Conservation (phyloP, 1,140 invertebrate species). For the Cephus cinctus region DNA sequence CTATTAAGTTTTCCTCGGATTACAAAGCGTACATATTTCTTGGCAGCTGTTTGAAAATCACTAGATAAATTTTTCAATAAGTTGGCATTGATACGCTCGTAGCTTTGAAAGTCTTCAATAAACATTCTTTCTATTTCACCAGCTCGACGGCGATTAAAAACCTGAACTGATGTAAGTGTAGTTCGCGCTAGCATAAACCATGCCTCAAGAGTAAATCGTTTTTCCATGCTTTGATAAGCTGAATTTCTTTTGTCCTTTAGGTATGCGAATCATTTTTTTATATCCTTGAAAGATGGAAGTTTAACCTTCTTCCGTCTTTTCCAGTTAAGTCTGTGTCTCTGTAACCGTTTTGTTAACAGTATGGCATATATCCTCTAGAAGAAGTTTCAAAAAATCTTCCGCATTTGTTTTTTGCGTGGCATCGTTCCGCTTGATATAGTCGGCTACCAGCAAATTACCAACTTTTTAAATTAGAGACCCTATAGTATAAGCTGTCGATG, state of each 20-base stretch:
- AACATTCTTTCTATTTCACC: constrained; percentile 8
- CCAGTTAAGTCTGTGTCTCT: constrained; percentile 18
- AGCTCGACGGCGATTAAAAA: constrained; percentile 9
- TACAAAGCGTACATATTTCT: constrained; percentile 6
- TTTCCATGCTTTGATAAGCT: constrained; percentile 8
- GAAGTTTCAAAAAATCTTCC: constrained; percentile 22
- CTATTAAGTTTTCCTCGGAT: constrained; percentile 10
- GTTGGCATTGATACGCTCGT: background rate
- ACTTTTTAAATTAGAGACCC: constrained; percentile 24
- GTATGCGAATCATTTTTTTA: constrained; percentile 16
- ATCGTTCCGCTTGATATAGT: constrained; percentile 18
- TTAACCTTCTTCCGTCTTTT: constrained; percentile 17
- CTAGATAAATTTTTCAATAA: background rate
- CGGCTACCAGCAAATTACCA: constrained; percentile 10
- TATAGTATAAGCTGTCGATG: constrained; percentile 14
- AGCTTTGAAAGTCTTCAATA: constrained; percentile 7
- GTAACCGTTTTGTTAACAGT: constrained; percentile 24
- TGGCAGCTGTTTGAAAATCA: constrained; percentile 3
- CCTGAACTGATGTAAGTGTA: constrained; percentile 1
- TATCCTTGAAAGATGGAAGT: constrained; percentile 20
- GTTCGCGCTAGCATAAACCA: constrained; percentile 12
- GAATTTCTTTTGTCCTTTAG: constrained; percentile 12
- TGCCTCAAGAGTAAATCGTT: constrained; percentile 9
- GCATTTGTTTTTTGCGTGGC: constrained; percentile 3
- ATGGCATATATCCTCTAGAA: constrained; percentile 17